These are phyloP conservation scores for Pristionchus mayeri DNA, from an alignment of 2,888 invertebrate genomes.

Conservation along the genomic window DNA sequence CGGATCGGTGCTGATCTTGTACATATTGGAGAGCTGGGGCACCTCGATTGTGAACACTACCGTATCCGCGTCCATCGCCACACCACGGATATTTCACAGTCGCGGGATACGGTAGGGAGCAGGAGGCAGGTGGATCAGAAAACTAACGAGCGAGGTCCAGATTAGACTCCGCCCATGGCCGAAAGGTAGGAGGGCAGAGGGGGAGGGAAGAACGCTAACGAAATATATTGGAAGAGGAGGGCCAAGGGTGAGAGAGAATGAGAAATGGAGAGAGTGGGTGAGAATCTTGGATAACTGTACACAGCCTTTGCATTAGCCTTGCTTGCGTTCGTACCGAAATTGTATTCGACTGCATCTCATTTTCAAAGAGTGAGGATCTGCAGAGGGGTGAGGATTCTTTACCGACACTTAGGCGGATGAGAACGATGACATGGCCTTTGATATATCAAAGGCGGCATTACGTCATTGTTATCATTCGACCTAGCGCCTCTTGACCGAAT, in stretches of 20 bases:
- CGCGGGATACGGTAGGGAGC: not conserved
- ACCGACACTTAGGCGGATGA: no score
- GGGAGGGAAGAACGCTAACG: not conserved
- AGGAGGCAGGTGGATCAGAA: no score
- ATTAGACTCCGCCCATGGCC: no score
- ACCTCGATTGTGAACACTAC: constrained; percentile 32
- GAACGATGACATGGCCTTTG: no score
- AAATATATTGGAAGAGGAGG: not conserved
- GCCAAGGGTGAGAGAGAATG: not conserved
- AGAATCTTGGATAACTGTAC: not conserved
- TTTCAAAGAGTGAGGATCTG: no score
- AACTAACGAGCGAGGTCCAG: no score
- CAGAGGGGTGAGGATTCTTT: no score
- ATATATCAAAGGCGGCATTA: no score
- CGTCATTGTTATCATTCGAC: no score
- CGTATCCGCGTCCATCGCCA: not conserved
- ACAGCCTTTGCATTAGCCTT: not conserved
- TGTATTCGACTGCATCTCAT: no score
- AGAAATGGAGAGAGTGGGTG: not conserved
- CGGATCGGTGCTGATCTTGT: constrained; percentile 20
- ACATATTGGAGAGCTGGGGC: constrained; percentile 1
- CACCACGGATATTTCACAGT: not conserved
- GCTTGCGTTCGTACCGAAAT: not conserved
- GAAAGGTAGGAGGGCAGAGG: not conserved
- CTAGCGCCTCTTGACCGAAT: no score